Base-by-base conservation (phyloP, 2,888 invertebrate genomes). In the Pammene fasciana region DNA sequence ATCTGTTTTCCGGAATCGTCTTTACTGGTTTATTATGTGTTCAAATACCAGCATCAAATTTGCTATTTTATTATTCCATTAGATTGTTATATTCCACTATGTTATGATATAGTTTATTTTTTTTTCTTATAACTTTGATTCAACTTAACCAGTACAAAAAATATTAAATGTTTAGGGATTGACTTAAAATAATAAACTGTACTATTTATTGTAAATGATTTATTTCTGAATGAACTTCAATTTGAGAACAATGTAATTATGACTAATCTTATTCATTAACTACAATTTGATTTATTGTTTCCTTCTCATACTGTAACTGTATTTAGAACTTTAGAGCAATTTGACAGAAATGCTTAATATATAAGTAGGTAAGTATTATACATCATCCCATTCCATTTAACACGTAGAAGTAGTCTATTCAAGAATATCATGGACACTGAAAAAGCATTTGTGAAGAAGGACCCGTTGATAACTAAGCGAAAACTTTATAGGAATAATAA, bases 181-280 rank as follows among this genome's bases (percentile, higher is more conserved):
- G 10, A 5, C 11, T 5, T 10, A 41, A 57, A 43, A 10, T 18
- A 62, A 52, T 14, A 38, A 11, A 16, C 26, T 13, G 45, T 3
- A 34, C 18, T 10, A 11, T 36, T 41, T 10, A 11, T 36, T 38
- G 13, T 48, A 84, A 83, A 73, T 73, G 79, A 72, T 79, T 83
- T 87, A 86, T 84, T 85, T 86, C 45, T 77, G 81, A 86, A 85
- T 82, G 76, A 86, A 85, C 77, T 73, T 84, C 73, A 73, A 81
- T 81, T 75, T 82, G 75, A 79, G 80, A 86, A 87, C 84, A 84
- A 83, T 84, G 18, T 38, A 80, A 72, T 73, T 72, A 79, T 75
- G 74, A 77, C 68, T 74, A 75, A 68, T 77, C 60, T 70, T 70
- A 70, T 60, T 65, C 7, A 18, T 38, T 64, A 65, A 26, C 57